These are phyloP conservation scores for Bombus difficillimus DNA, from an alignment of 1,140 invertebrate genomes.

Conservation along the genomic window DNA sequence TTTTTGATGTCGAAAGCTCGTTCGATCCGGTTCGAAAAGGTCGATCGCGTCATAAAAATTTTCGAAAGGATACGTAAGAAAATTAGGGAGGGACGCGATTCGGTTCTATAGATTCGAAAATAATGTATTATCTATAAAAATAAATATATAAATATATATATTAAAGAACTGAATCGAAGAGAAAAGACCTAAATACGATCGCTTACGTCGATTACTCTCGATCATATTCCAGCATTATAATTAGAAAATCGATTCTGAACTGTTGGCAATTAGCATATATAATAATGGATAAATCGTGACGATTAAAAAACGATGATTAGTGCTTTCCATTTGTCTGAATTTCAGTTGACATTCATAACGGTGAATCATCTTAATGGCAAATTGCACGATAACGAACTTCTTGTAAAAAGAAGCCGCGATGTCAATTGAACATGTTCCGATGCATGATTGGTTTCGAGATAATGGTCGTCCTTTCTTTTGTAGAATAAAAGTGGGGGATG, in stretches of 20 bases:
- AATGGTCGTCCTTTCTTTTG: slow-evolving; percentile 28
- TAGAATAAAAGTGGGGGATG: background rate
- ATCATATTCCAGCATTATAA: background rate
- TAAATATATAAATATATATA: background rate
- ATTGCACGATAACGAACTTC: background rate
- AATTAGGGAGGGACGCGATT: too few relatives aligned
- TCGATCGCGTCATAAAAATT: too few relatives aligned
- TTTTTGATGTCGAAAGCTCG: too few relatives aligned
- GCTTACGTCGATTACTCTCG: too few relatives aligned
- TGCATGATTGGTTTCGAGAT: slow-evolving; percentile 15
- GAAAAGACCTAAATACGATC: background rate
- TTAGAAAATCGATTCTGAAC: background rate
- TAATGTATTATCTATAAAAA: background rate
- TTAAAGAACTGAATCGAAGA: background rate
- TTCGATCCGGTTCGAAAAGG: too few relatives aligned
- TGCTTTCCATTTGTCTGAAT: background rate
- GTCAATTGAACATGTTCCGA: slow-evolving; percentile 21
- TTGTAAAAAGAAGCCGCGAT: background rate
- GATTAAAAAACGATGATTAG: background rate
- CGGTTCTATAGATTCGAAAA: too few relatives aligned
- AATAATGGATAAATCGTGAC: background rate
- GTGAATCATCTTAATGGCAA: slow-evolving; percentile 3
- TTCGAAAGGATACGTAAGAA: too few relatives aligned
- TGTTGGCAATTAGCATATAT: background rate
- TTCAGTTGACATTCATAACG: too few relatives aligned